Conservation (phyloP, 1,140 invertebrate species). For the Diorhabda carinulata region DNA sequence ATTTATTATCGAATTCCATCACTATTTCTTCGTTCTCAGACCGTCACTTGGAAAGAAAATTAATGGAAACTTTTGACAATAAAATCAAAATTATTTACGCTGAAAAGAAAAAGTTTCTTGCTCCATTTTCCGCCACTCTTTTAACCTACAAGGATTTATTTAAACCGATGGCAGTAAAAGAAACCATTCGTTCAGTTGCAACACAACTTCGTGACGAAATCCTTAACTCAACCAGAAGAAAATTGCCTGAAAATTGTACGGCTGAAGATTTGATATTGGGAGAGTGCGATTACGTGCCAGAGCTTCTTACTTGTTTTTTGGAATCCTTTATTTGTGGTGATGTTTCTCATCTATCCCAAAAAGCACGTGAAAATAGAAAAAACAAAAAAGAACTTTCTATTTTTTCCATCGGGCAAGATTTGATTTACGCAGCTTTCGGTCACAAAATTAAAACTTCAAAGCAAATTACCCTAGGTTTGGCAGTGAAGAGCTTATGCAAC, state of each 20-base stretch:
- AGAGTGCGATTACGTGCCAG: conserved; percentile 22
- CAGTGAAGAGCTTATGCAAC: conserved; percentile 18
- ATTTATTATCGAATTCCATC: conserved; percentile 13
- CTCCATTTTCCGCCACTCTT: conserved; percentile 18
- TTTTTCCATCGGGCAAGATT: conserved; percentile 22
- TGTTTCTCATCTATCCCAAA: conserved; percentile 18
- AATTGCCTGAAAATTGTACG: conserved; percentile 21
- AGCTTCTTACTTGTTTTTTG: conserved; percentile 22
- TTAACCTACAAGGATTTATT: conserved; percentile 22
- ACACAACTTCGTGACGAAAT: conserved; percentile 19
- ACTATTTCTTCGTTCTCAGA: conserved; percentile 16
- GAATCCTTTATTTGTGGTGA: conserved; percentile 21
- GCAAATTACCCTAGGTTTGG: conserved; percentile 12
- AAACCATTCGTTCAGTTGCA: conserved; percentile 20
- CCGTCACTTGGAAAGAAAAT: conserved; percentile 15
- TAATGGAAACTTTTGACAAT: conserved; percentile 17
- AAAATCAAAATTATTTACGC: conserved; percentile 20
- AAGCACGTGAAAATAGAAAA: conserved; percentile 13
- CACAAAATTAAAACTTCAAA: conserved; percentile 20
- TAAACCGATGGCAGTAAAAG: conserved; percentile 17
- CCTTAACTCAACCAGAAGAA: conserved; percentile 14
- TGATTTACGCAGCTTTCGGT: conserved; percentile 14
- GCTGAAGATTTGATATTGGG: conserved; percentile 23
- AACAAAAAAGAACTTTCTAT: conserved; percentile 16
- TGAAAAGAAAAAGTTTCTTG: too few species aligned